Conservation (phyloP, 2,797 vertebrate species). For the Xerus rutilus region DNA sequence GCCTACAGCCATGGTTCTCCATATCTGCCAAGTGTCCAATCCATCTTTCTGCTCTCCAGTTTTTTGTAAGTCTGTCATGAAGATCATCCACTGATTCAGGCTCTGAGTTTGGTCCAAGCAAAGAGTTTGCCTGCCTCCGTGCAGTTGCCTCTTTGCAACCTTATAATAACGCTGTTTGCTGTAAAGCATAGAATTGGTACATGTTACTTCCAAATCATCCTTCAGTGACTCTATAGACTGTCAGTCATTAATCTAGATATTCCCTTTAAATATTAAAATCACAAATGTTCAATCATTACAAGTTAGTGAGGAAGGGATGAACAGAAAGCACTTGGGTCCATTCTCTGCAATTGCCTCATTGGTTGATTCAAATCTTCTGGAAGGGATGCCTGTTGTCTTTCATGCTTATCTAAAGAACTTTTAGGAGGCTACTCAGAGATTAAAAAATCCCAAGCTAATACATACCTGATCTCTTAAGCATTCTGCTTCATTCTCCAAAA, state of each 20-base stretch:
- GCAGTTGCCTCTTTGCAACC: conserved; percentile 93
- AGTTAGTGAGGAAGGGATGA: not conserved
- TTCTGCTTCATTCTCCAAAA: not conserved
- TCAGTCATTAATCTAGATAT: not conserved
- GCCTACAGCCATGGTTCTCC: conserved; percentile 83
- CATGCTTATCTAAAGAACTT: not conserved
- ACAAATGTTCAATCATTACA: not conserved
- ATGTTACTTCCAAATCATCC: conserved; percentile 92
- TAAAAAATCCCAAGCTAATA: not conserved
- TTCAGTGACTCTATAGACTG: not conserved
- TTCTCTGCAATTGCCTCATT: not conserved
- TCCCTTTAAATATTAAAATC: not conserved
- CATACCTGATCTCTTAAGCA: not conserved
- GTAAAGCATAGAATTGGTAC: conserved; percentile 94
- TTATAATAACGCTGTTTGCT: conserved; percentile 95
- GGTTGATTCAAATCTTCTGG: not conserved
- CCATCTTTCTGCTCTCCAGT: conserved; percentile 89
- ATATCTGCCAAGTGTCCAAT: conserved; percentile 84
- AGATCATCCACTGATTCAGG: conserved; percentile 94
- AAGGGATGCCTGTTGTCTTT: not conserved
- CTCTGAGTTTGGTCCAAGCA: conserved; percentile 93
- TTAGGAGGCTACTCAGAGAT: not conserved
- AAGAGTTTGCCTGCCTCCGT: conserved; percentile 94
- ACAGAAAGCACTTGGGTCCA: not conserved
- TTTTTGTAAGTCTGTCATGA: conserved; percentile 93